A percentile compares a stretch with the other conserved stretches of the same genome.
Conservation (phyloP, 2,797 vertebrate genomes). For the Ambastaia sidthimunki region DNA sequence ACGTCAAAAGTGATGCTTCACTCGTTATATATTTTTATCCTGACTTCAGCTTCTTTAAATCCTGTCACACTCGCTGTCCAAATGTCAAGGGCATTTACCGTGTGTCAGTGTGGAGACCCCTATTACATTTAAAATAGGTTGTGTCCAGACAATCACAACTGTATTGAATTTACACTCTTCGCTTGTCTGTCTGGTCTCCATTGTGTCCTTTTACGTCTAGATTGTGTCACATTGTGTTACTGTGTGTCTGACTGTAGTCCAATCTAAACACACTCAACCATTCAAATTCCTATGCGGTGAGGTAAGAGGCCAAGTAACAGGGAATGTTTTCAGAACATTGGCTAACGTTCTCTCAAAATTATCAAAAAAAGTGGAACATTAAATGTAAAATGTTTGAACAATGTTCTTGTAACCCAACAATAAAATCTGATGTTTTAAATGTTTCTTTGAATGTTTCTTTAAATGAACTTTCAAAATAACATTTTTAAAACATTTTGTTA, state of each 20-base stretch:
- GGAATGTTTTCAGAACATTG: no score
- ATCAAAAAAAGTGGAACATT: no score
- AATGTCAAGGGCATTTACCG: neutral
- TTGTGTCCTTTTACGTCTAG: slow-evolving; percentile 13
- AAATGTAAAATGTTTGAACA: no score
- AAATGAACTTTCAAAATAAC: no score
- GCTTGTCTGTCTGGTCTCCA: neutral
- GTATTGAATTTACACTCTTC: neutral
- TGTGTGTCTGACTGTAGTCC: slow-evolving; percentile 39
- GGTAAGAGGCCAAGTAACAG: neutral
- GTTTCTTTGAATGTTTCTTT: no score
- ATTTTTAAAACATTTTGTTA: no score
- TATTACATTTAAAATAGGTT: neutral
- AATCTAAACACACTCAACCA: slow-evolving; percentile 32
- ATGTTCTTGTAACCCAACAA: no score
- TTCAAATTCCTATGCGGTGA: slow-evolving; percentile 24
- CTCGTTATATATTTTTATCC: neutral
- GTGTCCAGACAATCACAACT: neutral
- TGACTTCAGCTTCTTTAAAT: neutral
- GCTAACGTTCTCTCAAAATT: no score
- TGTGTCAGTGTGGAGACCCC: neutral
- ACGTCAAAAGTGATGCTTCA: no score
- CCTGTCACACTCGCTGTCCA: neutral
- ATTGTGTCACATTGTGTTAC: slow-evolving; percentile 22
- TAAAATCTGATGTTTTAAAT: no score